Conservation (phyloP, 1,140 invertebrate genomes). For the Drosophila fuyamai region DNA sequence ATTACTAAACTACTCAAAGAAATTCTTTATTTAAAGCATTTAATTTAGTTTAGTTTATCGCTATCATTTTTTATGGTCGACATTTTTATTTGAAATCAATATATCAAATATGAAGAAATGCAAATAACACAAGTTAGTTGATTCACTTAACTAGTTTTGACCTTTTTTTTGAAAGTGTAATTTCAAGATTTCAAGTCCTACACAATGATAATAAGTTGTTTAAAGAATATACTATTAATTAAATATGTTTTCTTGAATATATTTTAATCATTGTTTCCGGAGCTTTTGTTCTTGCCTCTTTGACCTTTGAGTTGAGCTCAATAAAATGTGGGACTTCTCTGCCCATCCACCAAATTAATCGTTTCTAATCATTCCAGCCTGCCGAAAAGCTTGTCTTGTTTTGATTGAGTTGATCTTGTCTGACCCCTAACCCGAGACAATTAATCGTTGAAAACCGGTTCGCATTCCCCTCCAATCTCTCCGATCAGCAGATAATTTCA, state of each 20-base stretch:
- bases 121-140: too few species aligned
- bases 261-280: too few species aligned
- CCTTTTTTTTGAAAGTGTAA: too few species aligned
- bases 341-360: neutral
- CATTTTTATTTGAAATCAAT: too few species aligned
- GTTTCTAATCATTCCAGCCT: neutral
- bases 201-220: too few species aligned
- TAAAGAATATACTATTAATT: neutral
- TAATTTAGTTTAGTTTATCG: too few species aligned
- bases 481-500: slow-evolving; percentile 8
- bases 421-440: slow-evolving; percentile 18
- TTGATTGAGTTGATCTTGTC: slow-evolving; percentile 8
- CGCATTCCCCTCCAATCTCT: neutral
- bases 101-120: too few species aligned
- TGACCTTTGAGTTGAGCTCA: neutral
- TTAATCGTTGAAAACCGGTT: slow-evolving; percentile 32
- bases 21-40: too few species aligned
- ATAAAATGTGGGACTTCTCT: neutral
- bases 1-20: too few species aligned
- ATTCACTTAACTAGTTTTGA: too few species aligned
- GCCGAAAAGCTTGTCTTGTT: slow-evolving; percentile 10
- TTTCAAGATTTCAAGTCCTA: too few species aligned
- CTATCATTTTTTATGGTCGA: too few species aligned
- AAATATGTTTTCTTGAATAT: neutral
- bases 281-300: neutral